Conservation (phyloP, 2,888 invertebrate genomes). For the Drosophila neotestacea region DNA sequence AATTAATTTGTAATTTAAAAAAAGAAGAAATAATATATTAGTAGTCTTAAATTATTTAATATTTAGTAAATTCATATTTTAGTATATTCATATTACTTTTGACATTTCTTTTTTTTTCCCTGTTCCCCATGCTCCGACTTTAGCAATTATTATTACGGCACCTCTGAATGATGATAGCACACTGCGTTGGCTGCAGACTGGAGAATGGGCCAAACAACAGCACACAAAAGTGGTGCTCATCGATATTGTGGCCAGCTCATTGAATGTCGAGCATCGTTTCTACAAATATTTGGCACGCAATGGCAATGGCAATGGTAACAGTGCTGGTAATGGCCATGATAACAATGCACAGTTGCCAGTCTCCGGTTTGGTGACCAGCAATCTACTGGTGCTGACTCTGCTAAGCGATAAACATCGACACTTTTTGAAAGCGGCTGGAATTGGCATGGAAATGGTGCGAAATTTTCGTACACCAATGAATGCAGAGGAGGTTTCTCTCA, state of each 20-base stretch:
- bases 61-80: too few species aligned
- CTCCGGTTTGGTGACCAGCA: slow-evolving; percentile 74
- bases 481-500: background rate
- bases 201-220: slow-evolving; percentile 54
- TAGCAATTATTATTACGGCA: slow-evolving; percentile 84
- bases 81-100: too few species aligned
- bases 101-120: background rate
- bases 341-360: slow-evolving; percentile 24
- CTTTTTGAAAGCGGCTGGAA: slow-evolving; percentile 83
- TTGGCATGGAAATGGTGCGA: slow-evolving; percentile 80
- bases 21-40: background rate
- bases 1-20: too few species aligned
- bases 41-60: too few species aligned
- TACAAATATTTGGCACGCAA: slow-evolving; percentile 83
- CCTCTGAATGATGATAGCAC: slow-evolving; percentile 83
- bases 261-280: slow-evolving; percentile 84
- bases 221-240: slow-evolving; percentile 84
- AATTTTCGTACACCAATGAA: slow-evolving; percentile 75
- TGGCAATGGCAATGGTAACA: slow-evolving; percentile 20
- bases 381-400: slow-evolving; percentile 84
- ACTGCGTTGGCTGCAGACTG: slow-evolving; percentile 66
- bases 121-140: slow-evolving; percentile 31
- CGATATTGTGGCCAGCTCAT: slow-evolving; percentile 84
- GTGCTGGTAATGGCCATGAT: slow-evolving; percentile 10
- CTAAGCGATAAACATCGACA: slow-evolving; percentile 85